Base-by-base conservation (phyloP, 2,888 invertebrate genomes). In the Sarcophaga carnaria region DNA sequence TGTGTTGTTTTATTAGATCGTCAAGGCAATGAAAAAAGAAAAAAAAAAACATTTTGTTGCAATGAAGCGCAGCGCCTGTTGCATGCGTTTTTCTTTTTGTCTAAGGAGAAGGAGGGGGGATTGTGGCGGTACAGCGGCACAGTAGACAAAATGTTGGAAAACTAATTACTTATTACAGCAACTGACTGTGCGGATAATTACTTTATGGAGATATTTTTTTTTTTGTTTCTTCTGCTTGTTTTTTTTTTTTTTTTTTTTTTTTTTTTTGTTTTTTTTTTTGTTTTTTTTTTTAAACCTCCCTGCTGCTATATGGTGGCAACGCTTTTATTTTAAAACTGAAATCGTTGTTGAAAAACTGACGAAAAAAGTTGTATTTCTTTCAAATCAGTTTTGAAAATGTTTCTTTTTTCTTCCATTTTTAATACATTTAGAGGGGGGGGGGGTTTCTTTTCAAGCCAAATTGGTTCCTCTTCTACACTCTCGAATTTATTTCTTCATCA, bases 141-240 rank as follows among this genome's bases (percentile, higher is more conserved):
- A 70, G n/a, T 25, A 64, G 10, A 79, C 45, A 71, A 79, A 67
- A 83, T 60, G 85, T 74, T 54, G 83, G 60, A 89, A 89, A 89
- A 87, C 86, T 89, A 89, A 89, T 89, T 89, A 89, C 88, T 88
- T 87, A 88, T 87, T 88, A 88, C 87, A 86, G 86, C 83, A 83
- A 83, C 86, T 76, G 74, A 63, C 81, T 86, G 83, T 71, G 85
- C 75, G 71, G 80, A 86, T 88, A 88, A 88, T 88, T 88, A 83
- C 82, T 80, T 54, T 62, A 66, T 63, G 5, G 37, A 37, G 37
- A 75, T 80, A 84, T 63, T 80, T 64, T 80, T 66, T 22, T 75
- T 80, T 66, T 22, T 75, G 67, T 70, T 70, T 0, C 54, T 72
- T 45, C 10, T 4, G 17, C 47, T 76, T 63, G 77, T 60, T 62